Evolutionary conservation across 2,113 vertebrate genomes (phyloP).

Genomic region (Petaurus breviceps): DNA sequence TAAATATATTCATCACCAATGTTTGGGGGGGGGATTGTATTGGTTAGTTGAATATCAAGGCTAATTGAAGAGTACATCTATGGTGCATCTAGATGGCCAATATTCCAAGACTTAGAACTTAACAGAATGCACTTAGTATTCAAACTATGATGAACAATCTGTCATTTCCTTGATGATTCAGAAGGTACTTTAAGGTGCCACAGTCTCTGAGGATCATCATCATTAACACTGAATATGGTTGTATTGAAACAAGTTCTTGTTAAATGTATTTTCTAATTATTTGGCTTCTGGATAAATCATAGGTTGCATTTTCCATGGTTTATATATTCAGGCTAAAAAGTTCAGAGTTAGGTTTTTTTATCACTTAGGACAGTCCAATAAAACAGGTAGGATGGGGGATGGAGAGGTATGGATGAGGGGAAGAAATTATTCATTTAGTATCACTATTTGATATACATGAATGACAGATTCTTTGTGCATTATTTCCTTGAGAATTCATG

Average conservation of each 20-base stretch:
- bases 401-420: not conserved
- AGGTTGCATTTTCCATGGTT: not conserved
- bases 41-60: constrained; percentile 40
- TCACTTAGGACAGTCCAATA: not conserved
- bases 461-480: not conserved
- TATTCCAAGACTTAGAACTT: constrained; percentile 8
- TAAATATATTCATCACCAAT: constrained; percentile 49
- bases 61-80: constrained; percentile 35
- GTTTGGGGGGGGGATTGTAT: not conserved
- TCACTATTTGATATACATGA: not conserved
- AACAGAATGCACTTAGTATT: constrained; percentile 20
- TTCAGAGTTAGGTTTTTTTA: constrained; percentile 5
- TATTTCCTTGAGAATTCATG: not conserved
- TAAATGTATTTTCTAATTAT: constrained; percentile 15
- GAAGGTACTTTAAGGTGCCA: constrained; percentile 14
- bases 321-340: constrained; percentile 4
- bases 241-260: constrained; percentile 1
- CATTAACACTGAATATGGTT: not conserved
- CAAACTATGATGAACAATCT: constrained; percentile 51
- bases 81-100: constrained; percentile 41
- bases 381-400: not conserved
- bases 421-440: not conserved
- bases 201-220: not conserved
- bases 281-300: constrained; percentile 8
- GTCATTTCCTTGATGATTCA: constrained; percentile 43